phyloP scores from a whole-genome alignment of 1,140 invertebrate genomes.

The Procambarus clarkii region DNA sequence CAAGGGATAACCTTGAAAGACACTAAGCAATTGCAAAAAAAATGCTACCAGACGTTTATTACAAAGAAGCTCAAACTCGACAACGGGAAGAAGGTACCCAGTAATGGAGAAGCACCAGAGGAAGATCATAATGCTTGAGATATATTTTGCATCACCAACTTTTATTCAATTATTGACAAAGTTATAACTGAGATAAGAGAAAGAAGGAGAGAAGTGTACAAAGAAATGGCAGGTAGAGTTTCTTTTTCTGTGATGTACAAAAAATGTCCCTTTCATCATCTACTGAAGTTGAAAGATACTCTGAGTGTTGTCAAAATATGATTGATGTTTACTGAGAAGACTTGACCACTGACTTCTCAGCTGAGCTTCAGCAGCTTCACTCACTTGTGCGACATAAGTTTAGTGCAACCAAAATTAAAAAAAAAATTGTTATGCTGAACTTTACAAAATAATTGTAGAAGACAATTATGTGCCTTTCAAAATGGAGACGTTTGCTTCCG shows the following conservation, averaged over 20 bases:
- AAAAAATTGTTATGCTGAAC: constrained; percentile 34
- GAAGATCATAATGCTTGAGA: constrained; percentile 71
- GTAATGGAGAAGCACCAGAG: constrained; percentile 71
- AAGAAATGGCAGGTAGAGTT: constrained; percentile 59
- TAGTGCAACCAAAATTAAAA: constrained; percentile 65
- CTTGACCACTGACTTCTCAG: too few species aligned
- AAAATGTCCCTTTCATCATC: too few species aligned
- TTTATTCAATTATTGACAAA: too few species aligned
- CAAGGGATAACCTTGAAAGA: constrained; percentile 32
- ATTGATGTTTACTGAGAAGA: constrained; percentile 11
- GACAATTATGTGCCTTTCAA: constrained; percentile 15
- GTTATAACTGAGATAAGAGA: constrained; percentile 60
- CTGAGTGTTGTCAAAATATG: constrained; percentile 51
- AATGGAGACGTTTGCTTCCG: background rate
- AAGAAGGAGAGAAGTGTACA: constrained; percentile 63
- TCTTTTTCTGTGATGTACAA: constrained; percentile 26
- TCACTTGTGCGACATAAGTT: constrained; percentile 65
- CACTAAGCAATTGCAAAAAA: constrained; percentile 22
- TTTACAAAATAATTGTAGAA: constrained; percentile 43
- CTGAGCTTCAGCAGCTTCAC: background rate
- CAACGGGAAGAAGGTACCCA: constrained; percentile 63
- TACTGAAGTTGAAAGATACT: constrained; percentile 6
- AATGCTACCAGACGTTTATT: constrained; percentile 16
- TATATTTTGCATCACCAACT: constrained; percentile 16
- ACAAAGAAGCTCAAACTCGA: constrained; percentile 62